A percentile compares a stretch with the other conserved stretches of the same genome.
These are phyloP conservation scores for Stenodera caucasica DNA, from an alignment of 2,888 invertebrate genomes.

Conservation along the genomic window DNA sequence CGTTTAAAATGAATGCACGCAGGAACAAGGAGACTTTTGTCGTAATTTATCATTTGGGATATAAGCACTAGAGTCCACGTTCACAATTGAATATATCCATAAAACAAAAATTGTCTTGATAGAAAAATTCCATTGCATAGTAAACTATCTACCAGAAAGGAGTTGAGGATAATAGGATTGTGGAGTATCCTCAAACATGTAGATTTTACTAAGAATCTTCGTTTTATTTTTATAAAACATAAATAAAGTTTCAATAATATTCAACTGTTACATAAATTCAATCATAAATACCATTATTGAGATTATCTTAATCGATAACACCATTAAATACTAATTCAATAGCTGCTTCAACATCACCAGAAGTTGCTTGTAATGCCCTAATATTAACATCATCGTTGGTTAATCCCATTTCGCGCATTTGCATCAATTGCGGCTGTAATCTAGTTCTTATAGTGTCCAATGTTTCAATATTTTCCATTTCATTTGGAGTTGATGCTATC, in stretches of 20 bases:
- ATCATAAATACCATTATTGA: too few relatives aligned
- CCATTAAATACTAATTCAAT: constrained; percentile 85
- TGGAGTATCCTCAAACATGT: too few relatives aligned
- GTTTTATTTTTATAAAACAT: too few relatives aligned
- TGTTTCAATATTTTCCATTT: constrained; percentile 38
- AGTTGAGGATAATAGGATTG: too few relatives aligned
- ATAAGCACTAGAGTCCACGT: constrained; percentile 2
- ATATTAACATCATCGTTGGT: constrained; percentile 80
- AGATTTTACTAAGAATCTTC: too few relatives aligned
- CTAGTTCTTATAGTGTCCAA: constrained; percentile 48
- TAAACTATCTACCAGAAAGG: too few relatives aligned
- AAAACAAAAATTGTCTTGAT: not conserved
- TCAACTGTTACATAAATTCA: too few relatives aligned
- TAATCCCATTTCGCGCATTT: constrained; percentile 92
- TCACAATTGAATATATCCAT: not conserved
- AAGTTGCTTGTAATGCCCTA: constrained; percentile 78
- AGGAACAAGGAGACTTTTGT: not conserved
- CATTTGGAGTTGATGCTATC: constrained; percentile 27
- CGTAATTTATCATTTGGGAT: constrained; percentile 1
- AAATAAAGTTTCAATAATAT: too few relatives aligned
- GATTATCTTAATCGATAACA: constrained; percentile 50
- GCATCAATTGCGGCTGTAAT: constrained; percentile 65
- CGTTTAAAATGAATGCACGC: not conserved
- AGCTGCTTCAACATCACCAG: constrained; percentile 88
- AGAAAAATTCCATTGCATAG: not conserved